A percentile compares a stretch with the other conserved stretches of the same genome.
Evolutionary conservation across 2,113 vertebrate genomes (phyloP).

Genomic region (Paedocypris sp.): DNA sequence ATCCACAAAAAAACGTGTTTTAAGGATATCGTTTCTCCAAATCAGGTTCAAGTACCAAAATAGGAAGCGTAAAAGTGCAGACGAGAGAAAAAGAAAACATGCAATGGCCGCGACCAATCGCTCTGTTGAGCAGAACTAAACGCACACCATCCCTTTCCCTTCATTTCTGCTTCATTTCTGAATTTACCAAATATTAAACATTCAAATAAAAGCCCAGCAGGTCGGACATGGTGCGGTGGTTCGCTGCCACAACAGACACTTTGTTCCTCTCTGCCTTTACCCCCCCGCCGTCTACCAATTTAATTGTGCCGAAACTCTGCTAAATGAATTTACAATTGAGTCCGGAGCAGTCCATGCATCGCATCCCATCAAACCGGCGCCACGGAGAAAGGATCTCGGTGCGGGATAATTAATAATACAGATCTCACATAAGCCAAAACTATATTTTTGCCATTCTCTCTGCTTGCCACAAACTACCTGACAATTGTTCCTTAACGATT

Average conservation of each 20-base stretch:
- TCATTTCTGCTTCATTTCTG: slow-evolving; percentile 45
- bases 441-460: slow-evolving; percentile 89
- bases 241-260: slow-evolving; percentile 60
- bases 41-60: no score
- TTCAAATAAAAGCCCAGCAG: slow-evolving; percentile 74
- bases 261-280: slow-evolving; percentile 66
- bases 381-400: slow-evolving; percentile 59
- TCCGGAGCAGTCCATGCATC: slow-evolving; percentile 79
- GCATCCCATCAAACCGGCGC: slow-evolving; percentile 68
- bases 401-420: slow-evolving; percentile 89
- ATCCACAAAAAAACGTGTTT: no score
- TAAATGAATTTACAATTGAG: slow-evolving; percentile 81
- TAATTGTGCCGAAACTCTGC: slow-evolving; percentile 78
- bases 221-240: slow-evolving; percentile 70
- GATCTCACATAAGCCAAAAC: slow-evolving; percentile 69
- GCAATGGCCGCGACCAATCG: neutral
- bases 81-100: no score
- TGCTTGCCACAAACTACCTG: slow-evolving; percentile 96
- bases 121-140: neutral
- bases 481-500: slow-evolving; percentile 99
- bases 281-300: slow-evolving; percentile 64
- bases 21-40: no score
- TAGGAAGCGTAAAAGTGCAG: no score
- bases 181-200: slow-evolving; percentile 70
- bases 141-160: neutral